phyloP scores from a whole-genome alignment of 2,888 invertebrate genomes.

The Rhagonycha fulva region DNA sequence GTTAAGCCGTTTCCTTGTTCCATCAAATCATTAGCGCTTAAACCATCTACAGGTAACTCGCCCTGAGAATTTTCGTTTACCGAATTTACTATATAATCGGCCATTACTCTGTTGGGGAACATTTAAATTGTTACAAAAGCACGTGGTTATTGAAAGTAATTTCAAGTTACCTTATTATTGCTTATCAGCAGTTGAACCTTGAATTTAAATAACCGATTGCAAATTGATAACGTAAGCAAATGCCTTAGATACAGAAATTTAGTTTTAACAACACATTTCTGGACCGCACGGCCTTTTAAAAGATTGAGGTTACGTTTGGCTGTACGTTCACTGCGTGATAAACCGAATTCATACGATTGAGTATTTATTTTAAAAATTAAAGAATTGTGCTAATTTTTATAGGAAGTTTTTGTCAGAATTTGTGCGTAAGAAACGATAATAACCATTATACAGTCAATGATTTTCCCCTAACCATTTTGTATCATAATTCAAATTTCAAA shows the following conservation, averaged over 20 bases:
- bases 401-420: too few relatives aligned
- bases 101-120: constrained; percentile 1
- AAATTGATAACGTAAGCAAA: neutral
- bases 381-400: too few relatives aligned
- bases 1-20: constrained; percentile 85
- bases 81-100: neutral
- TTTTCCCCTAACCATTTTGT: too few relatives aligned
- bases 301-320: neutral
- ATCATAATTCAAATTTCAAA: too few relatives aligned
- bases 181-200: neutral
- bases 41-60: constrained; percentile 68
- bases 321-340: too few relatives aligned
- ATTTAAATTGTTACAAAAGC: neutral
- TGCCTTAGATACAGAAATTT: neutral
- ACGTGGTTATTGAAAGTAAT: neutral
- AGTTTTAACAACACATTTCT: too few relatives aligned
- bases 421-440: too few relatives aligned
- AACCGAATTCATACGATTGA: too few relatives aligned
- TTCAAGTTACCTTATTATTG: neutral
- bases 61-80: neutral
- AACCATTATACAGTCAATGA: too few relatives aligned
- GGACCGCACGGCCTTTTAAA: neutral
- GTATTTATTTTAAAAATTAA: too few relatives aligned
- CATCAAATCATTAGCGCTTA: constrained; percentile 83
- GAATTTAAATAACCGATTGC: neutral